These are phyloP conservation scores for Cryptocephalus primarius DNA, from an alignment of 2,888 invertebrate genomes.

Conservation along the genomic window DNA sequence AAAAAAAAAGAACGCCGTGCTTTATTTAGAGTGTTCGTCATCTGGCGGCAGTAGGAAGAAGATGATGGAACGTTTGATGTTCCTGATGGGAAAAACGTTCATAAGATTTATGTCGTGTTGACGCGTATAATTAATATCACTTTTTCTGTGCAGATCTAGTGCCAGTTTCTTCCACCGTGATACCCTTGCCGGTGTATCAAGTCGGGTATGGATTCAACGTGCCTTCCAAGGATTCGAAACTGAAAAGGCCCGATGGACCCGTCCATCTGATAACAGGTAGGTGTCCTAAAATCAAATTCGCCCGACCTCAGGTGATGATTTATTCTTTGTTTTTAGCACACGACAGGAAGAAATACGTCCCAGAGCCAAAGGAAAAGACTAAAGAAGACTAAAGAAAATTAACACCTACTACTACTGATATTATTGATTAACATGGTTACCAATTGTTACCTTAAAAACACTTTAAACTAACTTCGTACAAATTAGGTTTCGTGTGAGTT, in stretches of 20 bases:
- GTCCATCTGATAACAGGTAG: slow-evolving; percentile 28
- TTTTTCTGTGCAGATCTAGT: slow-evolving; percentile 42
- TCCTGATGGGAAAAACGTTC: no score
- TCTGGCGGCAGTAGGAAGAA: no score
- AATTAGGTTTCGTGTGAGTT: no score
- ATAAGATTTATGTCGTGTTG: no score
- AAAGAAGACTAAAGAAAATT: background rate
- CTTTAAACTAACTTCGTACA: no score
- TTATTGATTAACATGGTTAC: no score
- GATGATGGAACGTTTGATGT: no score
- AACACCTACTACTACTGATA: no score
- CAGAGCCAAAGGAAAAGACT: slow-evolving; percentile 7
- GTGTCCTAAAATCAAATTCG: background rate
- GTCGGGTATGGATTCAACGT: slow-evolving; percentile 45
- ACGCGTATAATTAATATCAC: no score
- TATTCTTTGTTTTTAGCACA: slow-evolving; percentile 17
- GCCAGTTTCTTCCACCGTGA: slow-evolving; percentile 56
- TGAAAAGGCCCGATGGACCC: slow-evolving; percentile 27
- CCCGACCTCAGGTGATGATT: background rate
- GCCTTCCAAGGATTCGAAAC: slow-evolving; percentile 31
- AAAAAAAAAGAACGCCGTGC: no score
- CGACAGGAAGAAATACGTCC: slow-evolving; percentile 18
- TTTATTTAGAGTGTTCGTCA: no score
- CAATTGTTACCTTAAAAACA: no score
- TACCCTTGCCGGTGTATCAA: slow-evolving; percentile 50